Percentiles rank a stretch among this genome's conserved stretches.
These are phyloP conservation scores for Limulus polyphemus DNA, from an alignment of 2,888 invertebrate genomes.

Conservation along the genomic window DNA sequence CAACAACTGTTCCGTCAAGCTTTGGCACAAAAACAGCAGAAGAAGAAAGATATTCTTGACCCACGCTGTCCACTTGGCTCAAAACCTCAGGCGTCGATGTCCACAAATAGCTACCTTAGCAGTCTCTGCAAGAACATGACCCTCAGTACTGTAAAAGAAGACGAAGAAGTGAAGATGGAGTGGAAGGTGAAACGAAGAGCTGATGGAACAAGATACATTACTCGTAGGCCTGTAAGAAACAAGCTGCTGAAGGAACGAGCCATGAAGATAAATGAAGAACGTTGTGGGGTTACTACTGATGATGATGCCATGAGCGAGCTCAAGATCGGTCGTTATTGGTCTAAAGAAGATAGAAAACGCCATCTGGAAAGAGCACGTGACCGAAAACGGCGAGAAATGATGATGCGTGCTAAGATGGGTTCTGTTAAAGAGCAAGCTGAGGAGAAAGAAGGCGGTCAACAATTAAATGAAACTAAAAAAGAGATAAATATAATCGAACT, in stretches of 20 bases:
- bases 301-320: constrained; percentile 64
- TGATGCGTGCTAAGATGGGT: constrained; percentile 30
- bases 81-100: background rate
- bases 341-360: constrained; percentile 56
- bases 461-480: constrained; percentile 29
- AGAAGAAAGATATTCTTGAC: background rate
- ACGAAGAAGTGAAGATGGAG: constrained; percentile 32
- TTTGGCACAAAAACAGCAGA: constrained; percentile 20
- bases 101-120: background rate
- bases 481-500: constrained; percentile 38
- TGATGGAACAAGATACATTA: constrained; percentile 62
- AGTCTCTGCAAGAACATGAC: background rate
- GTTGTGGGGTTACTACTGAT: constrained; percentile 55
- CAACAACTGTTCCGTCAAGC: constrained; percentile 46
- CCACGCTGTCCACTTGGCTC: background rate
- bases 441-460: constrained; percentile 17
- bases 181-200: constrained; percentile 65
- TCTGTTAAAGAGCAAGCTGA: constrained; percentile 13
- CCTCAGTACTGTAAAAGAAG: background rate
- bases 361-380: constrained; percentile 57
- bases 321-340: constrained; percentile 60
- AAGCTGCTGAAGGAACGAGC: constrained; percentile 53
- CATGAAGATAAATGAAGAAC: constrained; percentile 50
- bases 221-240: constrained; percentile 54
- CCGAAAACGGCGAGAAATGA: constrained; percentile 36